Evolutionary conservation across 2,888 invertebrate species (phyloP).

Genomic region (Byasa hedistus): DNA sequence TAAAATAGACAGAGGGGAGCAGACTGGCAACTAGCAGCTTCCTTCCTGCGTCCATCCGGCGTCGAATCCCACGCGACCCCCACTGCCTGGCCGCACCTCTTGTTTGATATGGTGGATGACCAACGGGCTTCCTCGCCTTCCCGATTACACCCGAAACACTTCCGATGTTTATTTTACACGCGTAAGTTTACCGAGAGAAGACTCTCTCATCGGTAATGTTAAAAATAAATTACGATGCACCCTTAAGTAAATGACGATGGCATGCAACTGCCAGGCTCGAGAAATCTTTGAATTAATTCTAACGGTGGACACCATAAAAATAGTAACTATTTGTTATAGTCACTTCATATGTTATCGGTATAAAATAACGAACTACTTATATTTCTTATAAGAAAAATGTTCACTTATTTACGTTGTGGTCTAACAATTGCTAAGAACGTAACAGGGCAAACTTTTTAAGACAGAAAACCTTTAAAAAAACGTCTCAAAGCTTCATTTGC

Average conservation of each 20-base stretch:
- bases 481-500: not conserved
- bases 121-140: slow-evolving; percentile 30
- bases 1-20: slow-evolving; percentile 78
- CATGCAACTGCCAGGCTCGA: not conserved
- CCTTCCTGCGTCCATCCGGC: slow-evolving; percentile 78
- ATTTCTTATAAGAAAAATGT: no score
- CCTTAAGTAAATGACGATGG: not conserved
- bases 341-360: no score
- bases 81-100: slow-evolving; percentile 32
- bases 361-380: no score
- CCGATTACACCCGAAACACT: slow-evolving; percentile 8
- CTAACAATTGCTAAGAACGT: no score
- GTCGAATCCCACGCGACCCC: slow-evolving; percentile 72
- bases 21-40: slow-evolving; percentile 76
- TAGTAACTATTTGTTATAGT: not conserved
- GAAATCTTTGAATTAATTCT: not conserved
- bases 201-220: not conserved
- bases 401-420: no score
- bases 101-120: slow-evolving; percentile 40
- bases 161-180: slow-evolving; percentile 4
- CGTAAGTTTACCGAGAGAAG: not conserved
- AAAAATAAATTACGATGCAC: not conserved
- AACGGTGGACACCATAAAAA: not conserved
- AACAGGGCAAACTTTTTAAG: no score
- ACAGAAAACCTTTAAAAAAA: not conserved